Evolutionary conservation across 2,113 vertebrate species (phyloP), one percentile per base, ranked within the genome.

Genomic region (Ginglymostoma cirratum): DNA sequence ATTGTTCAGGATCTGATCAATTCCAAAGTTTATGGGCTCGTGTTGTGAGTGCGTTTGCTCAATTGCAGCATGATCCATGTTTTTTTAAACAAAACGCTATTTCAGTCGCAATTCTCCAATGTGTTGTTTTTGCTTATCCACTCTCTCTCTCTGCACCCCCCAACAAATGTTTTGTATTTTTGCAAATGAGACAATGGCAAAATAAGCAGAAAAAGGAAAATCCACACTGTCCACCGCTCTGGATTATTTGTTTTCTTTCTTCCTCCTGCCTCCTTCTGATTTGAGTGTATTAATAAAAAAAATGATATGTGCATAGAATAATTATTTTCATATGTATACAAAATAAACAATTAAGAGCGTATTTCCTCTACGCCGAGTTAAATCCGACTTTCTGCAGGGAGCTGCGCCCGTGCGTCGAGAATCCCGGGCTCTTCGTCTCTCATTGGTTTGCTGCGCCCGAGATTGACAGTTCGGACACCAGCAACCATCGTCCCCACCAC

Each of bases 1-100:
- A 96, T 97, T 98, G 97, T 99, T 98, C 96, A 99, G 97, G 97
- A 99, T 99, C 97, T 98, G 98, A 96, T 99, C 98, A 96, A 99
- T 99, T 78, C 99, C 98, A 96, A 99, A 99, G 97, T 98, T 98
- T 97, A 98, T 99, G 96, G 98, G 98, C 85, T 99, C 98, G 96
- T 98, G 98, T 96, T 98, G 98, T 96, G 97, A 97, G 97, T 98
- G 97, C 96, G 98, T 98, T 96, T 98, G 98, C 96, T 97, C 98
- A 97, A 99, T 98, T 38, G 97, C 98, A 45, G 98, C 97, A 96
- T 98, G 98, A 97, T 99, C 98, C 99, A 99, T 98, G 97, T 80
- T 69, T 17, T 30, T 27, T 21, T 76, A 55, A 65, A 92, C 89
- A 21, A 61, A 65, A 17, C 55, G 55, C 55, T 66, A 19, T 30